Base-by-base conservation (phyloP, 2,797 vertebrate species). In the Muscicapa striata region DNA sequence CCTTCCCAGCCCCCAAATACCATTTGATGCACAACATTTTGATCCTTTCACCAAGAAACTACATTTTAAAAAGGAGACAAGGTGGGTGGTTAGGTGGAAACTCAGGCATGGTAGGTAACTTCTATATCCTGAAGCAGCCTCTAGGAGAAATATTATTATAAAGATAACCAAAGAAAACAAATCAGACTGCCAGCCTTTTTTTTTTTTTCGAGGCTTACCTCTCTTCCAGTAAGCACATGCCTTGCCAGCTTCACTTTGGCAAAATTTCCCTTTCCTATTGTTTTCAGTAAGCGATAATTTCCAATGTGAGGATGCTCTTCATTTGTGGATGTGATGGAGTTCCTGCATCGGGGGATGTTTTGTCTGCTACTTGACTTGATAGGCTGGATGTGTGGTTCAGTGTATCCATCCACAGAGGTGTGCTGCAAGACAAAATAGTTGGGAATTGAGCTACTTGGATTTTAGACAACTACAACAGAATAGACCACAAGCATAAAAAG, bases 251-350 rank as follows among this genome's bases (percentile, higher is more conserved):
- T 99, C 87, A 99, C 99, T 97, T 99, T 99, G 97, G 99, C 99
- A 85, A 99, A 99, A 96, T 99, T 99, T 89, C 99, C 99, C 97
- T 99, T 99, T 92, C 99, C 99, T 95, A 99, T 99, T 87, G 99
- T 99, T 97, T 99, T 99, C 74, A 99, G 98, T 90, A 99, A 98
- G 80, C 99, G 98, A 59, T 99, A 99, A 95, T 99, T 99, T 94
- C 99, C 99, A 90, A 99, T 98, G 91, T 99, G 99, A 76, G 99
- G 99, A 81, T 99, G 99, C 81, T 99, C 99, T 45, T 99, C 99
- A 9, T 98, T 95, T 20, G 98, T 98, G 72, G 99, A 99, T 2
- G 99, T 98, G 87, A 99, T 98, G 76, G 99, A 99, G 95, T 99
- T 99, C 95, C 99, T 98, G 57, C 99, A 99, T 93, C 99, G 97